Percentiles rank a stretch among this genome's conserved stretches.
phyloP scores from a whole-genome alignment of 2,888 invertebrate species.

The Spodoptera exigua region DNA sequence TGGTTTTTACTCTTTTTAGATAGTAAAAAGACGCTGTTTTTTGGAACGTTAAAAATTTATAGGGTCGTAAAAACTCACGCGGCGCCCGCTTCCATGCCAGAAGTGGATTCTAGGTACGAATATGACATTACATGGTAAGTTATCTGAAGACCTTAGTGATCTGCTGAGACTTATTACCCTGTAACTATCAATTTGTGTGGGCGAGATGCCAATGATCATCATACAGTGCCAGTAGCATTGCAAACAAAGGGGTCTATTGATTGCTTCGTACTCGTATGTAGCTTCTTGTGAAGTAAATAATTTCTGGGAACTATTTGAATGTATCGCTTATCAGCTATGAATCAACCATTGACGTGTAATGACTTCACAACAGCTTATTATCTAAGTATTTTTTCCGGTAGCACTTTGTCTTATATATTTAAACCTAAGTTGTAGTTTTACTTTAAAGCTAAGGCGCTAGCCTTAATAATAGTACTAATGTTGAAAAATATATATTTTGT shows the following conservation, averaged over 20 bases:
- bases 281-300: background rate
- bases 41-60: constrained; percentile 86
- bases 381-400: background rate
- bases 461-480: too few species aligned
- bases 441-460: too few species aligned
- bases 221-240: background rate
- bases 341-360: constrained; percentile 4
- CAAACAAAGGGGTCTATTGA: background rate
- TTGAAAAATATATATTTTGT: too few species aligned
- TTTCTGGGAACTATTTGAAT: constrained; percentile 2
- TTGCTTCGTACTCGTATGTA: background rate
- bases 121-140: constrained; percentile 77
- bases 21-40: constrained; percentile 76
- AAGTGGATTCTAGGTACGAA: constrained; percentile 71
- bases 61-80: constrained; percentile 81
- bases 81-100: constrained; percentile 74
- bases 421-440: too few species aligned
- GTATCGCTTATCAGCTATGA: constrained; percentile 6
- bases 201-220: constrained; percentile 8
- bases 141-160: constrained; percentile 60
- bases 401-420: background rate
- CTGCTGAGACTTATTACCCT: constrained; percentile 53
- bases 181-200: constrained; percentile 26
- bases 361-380: background rate
- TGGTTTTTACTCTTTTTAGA: constrained; percentile 69